phyloP scores from a whole-genome alignment of 2,113 vertebrate species.

The Coptodon rendalli region DNA sequence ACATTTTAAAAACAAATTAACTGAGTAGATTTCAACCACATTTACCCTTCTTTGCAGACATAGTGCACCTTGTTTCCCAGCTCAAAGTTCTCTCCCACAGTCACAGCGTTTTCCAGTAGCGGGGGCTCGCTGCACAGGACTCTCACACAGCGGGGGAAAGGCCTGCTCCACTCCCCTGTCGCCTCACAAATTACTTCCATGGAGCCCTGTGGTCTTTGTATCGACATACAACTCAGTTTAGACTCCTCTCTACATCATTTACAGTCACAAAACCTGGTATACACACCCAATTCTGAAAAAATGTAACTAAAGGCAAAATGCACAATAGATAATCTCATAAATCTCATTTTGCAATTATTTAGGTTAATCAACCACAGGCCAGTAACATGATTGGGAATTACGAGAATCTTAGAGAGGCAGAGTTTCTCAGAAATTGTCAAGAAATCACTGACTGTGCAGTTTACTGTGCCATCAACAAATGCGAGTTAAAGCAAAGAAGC shows the following conservation, averaged over 20 bases:
- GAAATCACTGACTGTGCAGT: neutral
- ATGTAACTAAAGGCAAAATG: neutral
- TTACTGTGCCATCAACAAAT: neutral
- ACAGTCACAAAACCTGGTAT: neutral
- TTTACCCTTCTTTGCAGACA: conserved; percentile 93
- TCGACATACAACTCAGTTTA: conserved; percentile 12
- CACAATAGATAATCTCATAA: neutral
- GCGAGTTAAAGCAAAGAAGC: neutral
- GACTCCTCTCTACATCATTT: neutral
- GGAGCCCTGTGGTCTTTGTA: conserved; percentile 84
- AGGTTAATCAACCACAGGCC: neutral
- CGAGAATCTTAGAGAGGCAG: neutral
- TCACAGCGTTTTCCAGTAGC: conserved; percentile 75
- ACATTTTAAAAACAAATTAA: neutral
- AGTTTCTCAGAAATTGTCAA: neutral
- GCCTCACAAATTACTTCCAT: conserved; percentile 79
- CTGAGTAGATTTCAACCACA: conserved; percentile 9
- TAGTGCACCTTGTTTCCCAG: conserved; percentile 84
- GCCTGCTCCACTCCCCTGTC: conserved; percentile 83
- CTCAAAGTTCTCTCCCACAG: conserved; percentile 79
- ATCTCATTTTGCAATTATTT: neutral
- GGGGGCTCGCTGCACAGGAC: conserved; percentile 83
- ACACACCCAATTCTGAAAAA: neutral
- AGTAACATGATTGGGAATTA: neutral
- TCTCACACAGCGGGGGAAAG: conserved; percentile 74